Conservation (phyloP, 2,888 invertebrate genomes). For the Ichneumon xanthorius region DNA sequence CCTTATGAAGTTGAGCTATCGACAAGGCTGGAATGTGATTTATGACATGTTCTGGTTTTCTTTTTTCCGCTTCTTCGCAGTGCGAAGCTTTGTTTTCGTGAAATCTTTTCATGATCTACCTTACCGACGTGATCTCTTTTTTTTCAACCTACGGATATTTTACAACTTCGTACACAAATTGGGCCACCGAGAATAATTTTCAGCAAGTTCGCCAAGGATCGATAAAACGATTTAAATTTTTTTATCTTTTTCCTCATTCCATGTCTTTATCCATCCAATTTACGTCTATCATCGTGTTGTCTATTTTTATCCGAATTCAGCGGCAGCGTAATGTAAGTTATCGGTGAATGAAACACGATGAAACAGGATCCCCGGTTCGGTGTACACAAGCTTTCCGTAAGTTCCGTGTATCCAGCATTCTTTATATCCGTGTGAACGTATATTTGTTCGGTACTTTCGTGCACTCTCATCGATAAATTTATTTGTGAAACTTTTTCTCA, state of each 20-base stretch:
- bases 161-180: too few relatives aligned
- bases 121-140: too few relatives aligned
- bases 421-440: slow-evolving; percentile 35
- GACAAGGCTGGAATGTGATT: too few relatives aligned
- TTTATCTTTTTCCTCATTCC: not conserved
- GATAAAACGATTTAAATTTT: not conserved
- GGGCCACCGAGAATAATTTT: too few relatives aligned
- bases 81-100: too few relatives aligned
- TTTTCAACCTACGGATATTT: too few relatives aligned
- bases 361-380: slow-evolving; percentile 53
- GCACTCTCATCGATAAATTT: slow-evolving; percentile 50
- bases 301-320: slow-evolving; percentile 4
- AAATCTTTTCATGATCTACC: too few relatives aligned
- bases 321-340: slow-evolving; percentile 8
- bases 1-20: too few relatives aligned
- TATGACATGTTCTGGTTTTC: too few relatives aligned
- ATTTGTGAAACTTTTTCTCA: slow-evolving; percentile 38
- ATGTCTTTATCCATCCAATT: not conserved
- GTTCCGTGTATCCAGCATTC: not conserved
- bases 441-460: slow-evolving; percentile 24
- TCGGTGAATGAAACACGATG: slow-evolving; percentile 40
- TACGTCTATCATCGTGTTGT: slow-evolving; percentile 15
- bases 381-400: slow-evolving; percentile 44
- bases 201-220: not conserved
- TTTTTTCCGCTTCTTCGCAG: too few relatives aligned